Evolutionary conservation across 1,140 invertebrate genomes (phyloP), one percentile per base, ranked within the genome.

Genomic region (Archivesica marissinica): DNA sequence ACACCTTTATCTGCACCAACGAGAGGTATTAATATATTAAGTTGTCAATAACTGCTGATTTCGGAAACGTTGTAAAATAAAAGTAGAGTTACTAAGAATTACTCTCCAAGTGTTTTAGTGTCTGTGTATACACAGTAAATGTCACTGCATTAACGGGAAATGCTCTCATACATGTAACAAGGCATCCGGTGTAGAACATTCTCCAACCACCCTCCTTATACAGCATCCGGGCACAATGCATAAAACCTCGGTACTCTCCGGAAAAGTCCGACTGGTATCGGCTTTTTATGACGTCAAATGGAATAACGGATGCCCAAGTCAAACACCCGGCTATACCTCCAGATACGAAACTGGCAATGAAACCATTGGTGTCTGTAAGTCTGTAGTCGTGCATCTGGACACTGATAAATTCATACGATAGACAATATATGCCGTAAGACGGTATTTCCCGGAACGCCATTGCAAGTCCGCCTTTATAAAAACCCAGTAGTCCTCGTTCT

Each of bases 371-470:
- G 66, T 88, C 88, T 30, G 87, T 82, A 47, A 79, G 68, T 17
- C 76, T 70, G 17, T 78, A 56, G 23, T 76, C 23, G 39, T 85
- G 78, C 77, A 89, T 77, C 23, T 79, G 54, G 6, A 81, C 54
- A 28, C 44, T 86, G 2, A 92, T 30, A 61, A 91, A 91, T 83
- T 96, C 95, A 92, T 96, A 96, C 23, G 95, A 92, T 23, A 96
- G 86, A 89, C 96, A 95, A 90, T 96, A 96, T 25, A 96, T 90
- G 35, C 96, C 96, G 92, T 95, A 96, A 2, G 96, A 95, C 20
- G 96, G 94, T 44, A 95, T 93, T 92, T 96, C 96, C 25, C 90
- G 54, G 25, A 59, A 76, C 0, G 81, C 85, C 78, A 87, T 89
- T 28, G 85, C 88, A 30, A 86, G 38, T 1, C 87, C 75, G 80